A percentile compares a stretch with the other conserved stretches of the same genome.
Conservation (phyloP, 2,797 vertebrate species). For the Pangasius djambal region DNA sequence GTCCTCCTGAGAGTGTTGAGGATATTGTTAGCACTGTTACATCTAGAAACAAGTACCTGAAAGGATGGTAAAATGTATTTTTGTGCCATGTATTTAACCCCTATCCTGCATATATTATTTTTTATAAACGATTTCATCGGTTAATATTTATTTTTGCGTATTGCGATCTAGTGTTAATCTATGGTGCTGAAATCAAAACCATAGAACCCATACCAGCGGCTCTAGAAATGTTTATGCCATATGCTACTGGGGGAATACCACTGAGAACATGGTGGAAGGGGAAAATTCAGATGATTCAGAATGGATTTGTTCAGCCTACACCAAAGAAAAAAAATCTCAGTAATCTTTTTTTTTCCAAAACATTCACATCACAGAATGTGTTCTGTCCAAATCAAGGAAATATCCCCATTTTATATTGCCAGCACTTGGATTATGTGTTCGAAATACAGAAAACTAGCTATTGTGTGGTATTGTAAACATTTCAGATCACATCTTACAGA, state of each 20-base stretch:
- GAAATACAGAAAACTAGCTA: no score
- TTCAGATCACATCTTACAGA: neutral
- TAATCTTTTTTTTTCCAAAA: neutral
- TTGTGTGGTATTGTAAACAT: neutral
- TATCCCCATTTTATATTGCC: neutral
- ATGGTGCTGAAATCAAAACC: neutral
- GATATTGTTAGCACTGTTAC: neutral
- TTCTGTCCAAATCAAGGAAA: neutral
- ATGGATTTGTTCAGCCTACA: constrained; percentile 9
- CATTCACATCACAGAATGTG: neutral
- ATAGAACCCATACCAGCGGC: neutral
- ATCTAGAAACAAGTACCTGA: neutral
- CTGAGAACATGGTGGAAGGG: neutral
- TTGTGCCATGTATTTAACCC: neutral
- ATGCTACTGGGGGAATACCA: neutral
- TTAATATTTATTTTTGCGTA: neutral
- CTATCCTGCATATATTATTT: no score
- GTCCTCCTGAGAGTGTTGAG: neutral
- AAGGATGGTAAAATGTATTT: neutral
- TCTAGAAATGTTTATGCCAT: neutral
- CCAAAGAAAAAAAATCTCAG: neutral
- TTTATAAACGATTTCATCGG: neutral
- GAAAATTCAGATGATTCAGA: neutral
- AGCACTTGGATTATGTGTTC: neutral
- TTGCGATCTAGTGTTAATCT: neutral